Conservation (phyloP, 2,888 invertebrate genomes). For the Drosophila anomalata region DNA sequence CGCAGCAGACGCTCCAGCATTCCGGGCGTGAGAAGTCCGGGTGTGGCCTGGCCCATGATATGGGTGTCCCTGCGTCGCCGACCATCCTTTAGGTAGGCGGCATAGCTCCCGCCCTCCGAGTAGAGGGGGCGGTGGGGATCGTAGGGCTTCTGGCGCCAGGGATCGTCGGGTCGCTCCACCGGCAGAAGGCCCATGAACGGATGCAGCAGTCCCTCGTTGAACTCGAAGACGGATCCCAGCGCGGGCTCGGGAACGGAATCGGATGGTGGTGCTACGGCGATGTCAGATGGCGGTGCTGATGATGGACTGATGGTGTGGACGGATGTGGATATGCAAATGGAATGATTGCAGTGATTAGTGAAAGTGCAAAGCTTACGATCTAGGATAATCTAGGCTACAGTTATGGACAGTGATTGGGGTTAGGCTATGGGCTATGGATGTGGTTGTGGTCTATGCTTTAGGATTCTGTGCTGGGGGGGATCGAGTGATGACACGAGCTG, state of each 20-base stretch:
- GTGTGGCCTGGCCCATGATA: constrained; percentile 42
- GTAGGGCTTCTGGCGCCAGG: constrained; percentile 74
- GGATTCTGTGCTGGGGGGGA: background rate
- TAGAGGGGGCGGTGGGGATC: constrained; percentile 69
- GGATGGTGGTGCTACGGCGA: constrained; percentile 25
- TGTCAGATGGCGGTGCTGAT: constrained; percentile 46
- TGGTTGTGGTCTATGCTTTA: background rate
- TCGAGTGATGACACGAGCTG: constrained; percentile 1
- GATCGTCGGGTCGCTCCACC: constrained; percentile 71
- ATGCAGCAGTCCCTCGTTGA: constrained; percentile 56
- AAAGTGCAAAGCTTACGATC: background rate
- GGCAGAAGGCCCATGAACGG: constrained; percentile 80
- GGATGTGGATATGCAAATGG: constrained; percentile 54
- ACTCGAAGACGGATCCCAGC: constrained; percentile 57
- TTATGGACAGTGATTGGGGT: constrained; percentile 12
- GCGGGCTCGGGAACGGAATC: constrained; percentile 29
- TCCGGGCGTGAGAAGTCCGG: constrained; percentile 66
- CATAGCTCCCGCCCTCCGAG: constrained; percentile 75
- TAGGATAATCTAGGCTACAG: background rate
- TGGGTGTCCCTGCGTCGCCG: constrained; percentile 66
- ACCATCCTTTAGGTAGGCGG: constrained; percentile 56
- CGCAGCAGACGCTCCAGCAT: constrained; percentile 73
- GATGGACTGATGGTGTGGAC: constrained; percentile 58
- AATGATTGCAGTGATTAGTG: constrained; percentile 33
- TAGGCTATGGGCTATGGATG: constrained; percentile 1